These are phyloP conservation scores for Corythornis madagascariensis DNA, from an alignment of 2,113 vertebrate genomes.

Conservation along the genomic window DNA sequence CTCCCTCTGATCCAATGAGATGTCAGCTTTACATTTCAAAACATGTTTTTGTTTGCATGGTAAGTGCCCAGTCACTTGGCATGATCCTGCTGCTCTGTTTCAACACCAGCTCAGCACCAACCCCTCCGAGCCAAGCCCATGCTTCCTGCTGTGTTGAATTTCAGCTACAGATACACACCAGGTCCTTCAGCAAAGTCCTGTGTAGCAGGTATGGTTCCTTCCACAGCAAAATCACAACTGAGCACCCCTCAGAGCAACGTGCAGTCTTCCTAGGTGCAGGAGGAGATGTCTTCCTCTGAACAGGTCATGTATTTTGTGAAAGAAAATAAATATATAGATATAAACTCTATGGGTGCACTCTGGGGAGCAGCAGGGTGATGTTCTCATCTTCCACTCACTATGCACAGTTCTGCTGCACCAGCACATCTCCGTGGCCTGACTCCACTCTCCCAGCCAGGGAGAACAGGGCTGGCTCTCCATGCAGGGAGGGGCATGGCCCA, in stretches of 20 bases:
- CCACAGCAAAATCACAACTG: background rate
- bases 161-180: background rate
- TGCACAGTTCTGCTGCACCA: background rate
- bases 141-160: background rate
- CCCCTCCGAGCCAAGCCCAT: background rate
- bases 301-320: background rate
- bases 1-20: background rate
- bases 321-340: background rate
- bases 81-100: conserved; percentile 3
- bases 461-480: background rate
- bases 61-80: conserved; percentile 55
- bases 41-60: conserved; percentile 63
- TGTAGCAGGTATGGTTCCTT: background rate
- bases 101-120: background rate
- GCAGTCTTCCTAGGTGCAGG: background rate
- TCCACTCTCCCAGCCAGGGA: background rate
- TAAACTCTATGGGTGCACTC: background rate
- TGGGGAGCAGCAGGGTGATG: background rate
- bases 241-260: background rate
- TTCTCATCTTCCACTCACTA: background rate
- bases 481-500: background rate
- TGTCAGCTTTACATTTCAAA: conserved; percentile 46
- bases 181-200: background rate
- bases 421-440: background rate
- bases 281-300: background rate